phyloP scores from a whole-genome alignment of 2,888 invertebrate species.

The Cataglyphis albicans region DNA sequence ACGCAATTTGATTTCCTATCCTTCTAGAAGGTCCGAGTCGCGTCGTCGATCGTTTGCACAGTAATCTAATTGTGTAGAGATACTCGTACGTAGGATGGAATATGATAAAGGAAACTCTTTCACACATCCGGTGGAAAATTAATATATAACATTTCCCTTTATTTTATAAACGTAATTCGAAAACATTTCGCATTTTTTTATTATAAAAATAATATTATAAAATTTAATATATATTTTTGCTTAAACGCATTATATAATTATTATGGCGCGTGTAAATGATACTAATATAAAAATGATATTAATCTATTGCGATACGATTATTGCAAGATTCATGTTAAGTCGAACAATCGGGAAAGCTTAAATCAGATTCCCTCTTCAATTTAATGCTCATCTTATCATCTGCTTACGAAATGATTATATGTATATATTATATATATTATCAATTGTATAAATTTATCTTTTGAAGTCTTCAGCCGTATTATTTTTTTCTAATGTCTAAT shows the following conservation, averaged over 20 bases:
- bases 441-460: conserved; percentile 29
- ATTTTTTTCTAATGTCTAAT: not conserved
- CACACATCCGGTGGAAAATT: not conserved
- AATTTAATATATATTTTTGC: conserved; percentile 73
- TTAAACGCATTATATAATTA: conserved; percentile 67
- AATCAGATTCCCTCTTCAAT: conserved; percentile 17
- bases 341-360: conserved; percentile 38
- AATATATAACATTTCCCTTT: conserved; percentile 69
- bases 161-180: conserved; percentile 79
- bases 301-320: conserved; percentile 62
- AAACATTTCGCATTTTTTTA: conserved; percentile 68
- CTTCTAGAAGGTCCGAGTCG: conserved; percentile 1
- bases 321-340: conserved; percentile 64
- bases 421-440: conserved; percentile 22
- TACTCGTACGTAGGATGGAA: conserved; percentile 9
- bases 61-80: conserved; percentile 14
- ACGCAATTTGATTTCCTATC: conserved; percentile 58
- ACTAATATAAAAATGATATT: conserved; percentile 70
- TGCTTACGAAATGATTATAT: conserved; percentile 50
- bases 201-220: conserved; percentile 82
- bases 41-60: not conserved
- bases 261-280: conserved; percentile 67
- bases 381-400: conserved; percentile 22
- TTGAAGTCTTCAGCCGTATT: conserved; percentile 29
- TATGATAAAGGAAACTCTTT: not conserved